A percentile compares a stretch with the other conserved stretches of the same genome.
phyloP scores from a whole-genome alignment of 92 coral and sea anemone species.

The Micromussa lordhowensis region DNA sequence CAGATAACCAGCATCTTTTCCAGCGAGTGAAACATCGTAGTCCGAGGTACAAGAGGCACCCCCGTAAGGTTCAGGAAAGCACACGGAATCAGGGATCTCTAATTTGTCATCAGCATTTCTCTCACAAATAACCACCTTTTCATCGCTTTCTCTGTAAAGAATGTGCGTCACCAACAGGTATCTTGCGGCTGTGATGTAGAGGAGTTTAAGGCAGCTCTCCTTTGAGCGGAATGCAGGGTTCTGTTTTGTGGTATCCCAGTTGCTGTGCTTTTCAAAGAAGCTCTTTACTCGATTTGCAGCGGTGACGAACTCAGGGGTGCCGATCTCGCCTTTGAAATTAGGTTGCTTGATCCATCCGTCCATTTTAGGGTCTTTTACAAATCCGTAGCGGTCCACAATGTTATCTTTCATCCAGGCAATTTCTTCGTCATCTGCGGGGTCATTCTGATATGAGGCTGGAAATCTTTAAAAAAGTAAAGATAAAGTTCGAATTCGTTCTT shows the following conservation, averaged over 20 bases:
- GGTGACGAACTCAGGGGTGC: neutral
- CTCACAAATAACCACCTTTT: too few relatives aligned
- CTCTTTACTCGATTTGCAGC: slow-evolving; percentile 36
- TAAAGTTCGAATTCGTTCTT: neutral
- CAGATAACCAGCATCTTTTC: slow-evolving; percentile 68
- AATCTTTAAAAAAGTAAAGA: neutral
- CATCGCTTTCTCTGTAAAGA: slow-evolving; percentile 51
- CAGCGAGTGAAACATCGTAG: slow-evolving; percentile 73
- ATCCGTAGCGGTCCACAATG: slow-evolving; percentile 48
- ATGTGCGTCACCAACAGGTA: slow-evolving; percentile 71
- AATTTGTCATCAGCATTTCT: neutral
- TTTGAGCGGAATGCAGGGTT: neutral
- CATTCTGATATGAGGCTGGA: neutral
- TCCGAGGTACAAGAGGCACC: slow-evolving; percentile 54
- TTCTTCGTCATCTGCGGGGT: neutral
- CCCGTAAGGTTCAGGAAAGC: slow-evolving; percentile 75
- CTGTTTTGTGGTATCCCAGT: slow-evolving; percentile 37
- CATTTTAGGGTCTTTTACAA: neutral
- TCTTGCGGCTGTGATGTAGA: slow-evolving; percentile 59
- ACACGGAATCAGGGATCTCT: slow-evolving; percentile 53
- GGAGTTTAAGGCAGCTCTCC: slow-evolving; percentile 16
- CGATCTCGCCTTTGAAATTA: slow-evolving; percentile 19
- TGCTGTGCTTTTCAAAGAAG: slow-evolving; percentile 59
- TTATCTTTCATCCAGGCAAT: slow-evolving; percentile 39
- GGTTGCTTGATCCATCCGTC: slow-evolving; percentile 43